Evolutionary conservation across 2,113 vertebrate species (phyloP), one percentile per base, ranked within the genome.

Genomic region (Emydura subglobosa): DNA sequence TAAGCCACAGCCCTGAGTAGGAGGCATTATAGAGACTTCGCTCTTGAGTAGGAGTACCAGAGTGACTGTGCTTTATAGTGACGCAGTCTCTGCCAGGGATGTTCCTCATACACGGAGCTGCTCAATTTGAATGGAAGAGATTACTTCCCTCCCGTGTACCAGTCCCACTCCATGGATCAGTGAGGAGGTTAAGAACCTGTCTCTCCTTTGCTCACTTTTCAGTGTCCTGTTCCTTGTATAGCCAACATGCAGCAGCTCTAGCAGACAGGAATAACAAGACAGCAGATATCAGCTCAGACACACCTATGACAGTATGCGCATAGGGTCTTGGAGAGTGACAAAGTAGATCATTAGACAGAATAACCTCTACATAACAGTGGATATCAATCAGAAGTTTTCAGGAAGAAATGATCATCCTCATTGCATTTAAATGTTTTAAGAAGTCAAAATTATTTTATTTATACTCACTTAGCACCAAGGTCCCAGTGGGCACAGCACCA

Each of bases 11-110:
- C 13, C 31, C 29, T 85, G 14, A 13, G 12, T 27, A 21, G 54
- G 42, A 50, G 17, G 19, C 6, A 16, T 10, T 0, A 2, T 0
- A 16, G n/a, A 0, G 1, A 9, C 31, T 39, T 14, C 9, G 6
- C 4, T 88, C 79, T 79, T 54, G 21, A 79, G 61, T 1, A 65
- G 29, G 19, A 82, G 78, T 85, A 79, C 6, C 31, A 61, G 34
- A 44, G 9, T 17, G 54, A 34, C 5, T 5, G 12, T 39, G 55
- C 39, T 76, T 24, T 72, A 85, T 34, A 54, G 0, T 39, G 47
- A 61, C 39, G 59, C 2, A 24, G 27, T 7, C n/a, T 47, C 4
- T 2, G 3, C 55, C 47, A 59, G 57, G 42, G 39, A 27, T 59
- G 10, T 53, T 19, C 2, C 24, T 12, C 59, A 74, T 31, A 11